Evolutionary conservation across 1,140 invertebrate genomes (phyloP).

Genomic region (Micrasema minimum): DNA sequence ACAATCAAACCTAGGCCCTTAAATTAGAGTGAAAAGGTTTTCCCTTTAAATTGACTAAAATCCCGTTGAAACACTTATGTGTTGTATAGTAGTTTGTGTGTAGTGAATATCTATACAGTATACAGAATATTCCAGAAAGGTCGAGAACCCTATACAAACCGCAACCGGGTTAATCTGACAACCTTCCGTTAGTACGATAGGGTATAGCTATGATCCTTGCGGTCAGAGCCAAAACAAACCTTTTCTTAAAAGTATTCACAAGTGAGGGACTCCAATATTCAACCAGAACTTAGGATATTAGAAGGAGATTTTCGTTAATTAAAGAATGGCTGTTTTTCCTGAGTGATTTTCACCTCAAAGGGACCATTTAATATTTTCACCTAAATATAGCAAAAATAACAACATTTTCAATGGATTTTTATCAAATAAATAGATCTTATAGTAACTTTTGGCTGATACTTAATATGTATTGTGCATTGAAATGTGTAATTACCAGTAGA

Average conservation of each 20-base stretch:
- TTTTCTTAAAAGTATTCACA: constrained; percentile 24
- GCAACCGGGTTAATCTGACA: constrained; percentile 29
- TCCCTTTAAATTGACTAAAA: constrained; percentile 23
- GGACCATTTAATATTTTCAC: too few species aligned
- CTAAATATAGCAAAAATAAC: too few species aligned
- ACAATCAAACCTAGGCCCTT: too few species aligned
- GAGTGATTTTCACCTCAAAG: too few species aligned
- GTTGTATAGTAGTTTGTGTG: constrained; percentile 6
- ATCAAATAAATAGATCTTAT: too few species aligned
- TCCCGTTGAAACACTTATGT: constrained; percentile 24
- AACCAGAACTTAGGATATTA: neutral
- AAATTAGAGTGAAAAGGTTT: constrained; percentile 15
- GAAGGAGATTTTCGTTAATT: constrained; percentile 7
- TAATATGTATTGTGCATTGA: too few species aligned
- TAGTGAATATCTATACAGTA: constrained; percentile 17
- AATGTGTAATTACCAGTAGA: too few species aligned
- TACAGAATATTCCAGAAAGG: constrained; percentile 12
- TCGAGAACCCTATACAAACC: constrained; percentile 6
- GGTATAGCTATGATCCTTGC: constrained; percentile 30
- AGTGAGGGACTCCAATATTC: constrained; percentile 10
- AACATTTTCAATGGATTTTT: too few species aligned
- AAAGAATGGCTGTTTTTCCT: neutral
- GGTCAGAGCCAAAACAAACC: constrained; percentile 22
- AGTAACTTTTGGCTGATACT: too few species aligned
- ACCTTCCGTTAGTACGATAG: constrained; percentile 26